Percentiles rank a stretch among this genome's conserved stretches.
phyloP scores from a whole-genome alignment of 2,797 vertebrate genomes.

The Danio kyathit region DNA sequence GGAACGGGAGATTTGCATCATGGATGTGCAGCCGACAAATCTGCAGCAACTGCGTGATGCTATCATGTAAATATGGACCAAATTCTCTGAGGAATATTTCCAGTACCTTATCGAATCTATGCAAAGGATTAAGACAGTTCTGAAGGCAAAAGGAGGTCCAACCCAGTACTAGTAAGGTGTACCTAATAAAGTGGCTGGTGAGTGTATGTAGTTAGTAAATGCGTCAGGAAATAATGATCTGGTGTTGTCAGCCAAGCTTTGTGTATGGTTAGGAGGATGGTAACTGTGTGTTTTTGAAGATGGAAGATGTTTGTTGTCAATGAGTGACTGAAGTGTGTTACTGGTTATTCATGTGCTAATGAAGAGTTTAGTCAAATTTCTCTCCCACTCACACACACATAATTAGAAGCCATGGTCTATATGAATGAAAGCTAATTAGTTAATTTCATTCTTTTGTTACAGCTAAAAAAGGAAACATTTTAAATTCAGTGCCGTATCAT shows the following conservation, averaged over 20 bases:
- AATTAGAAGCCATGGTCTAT: slow-evolving; percentile 11
- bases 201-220: not conserved
- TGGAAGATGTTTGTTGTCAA: slow-evolving; percentile 26
- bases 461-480: slow-evolving; percentile 42
- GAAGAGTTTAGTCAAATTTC: not conserved
- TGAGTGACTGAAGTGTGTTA: slow-evolving; percentile 24
- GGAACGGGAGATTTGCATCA: too few relatives aligned
- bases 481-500: slow-evolving; percentile 15
- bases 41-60: too few relatives aligned
- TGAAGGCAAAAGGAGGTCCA: too few relatives aligned
- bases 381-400: slow-evolving; percentile 19
- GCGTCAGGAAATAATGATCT: too few relatives aligned
- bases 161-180: too few relatives aligned
- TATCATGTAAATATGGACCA: too few relatives aligned
- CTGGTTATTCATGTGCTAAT: slow-evolving; percentile 39
- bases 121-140: too few relatives aligned
- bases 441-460: slow-evolving; percentile 24
- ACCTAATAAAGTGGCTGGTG: too few relatives aligned
- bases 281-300: not conserved
- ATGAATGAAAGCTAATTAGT: slow-evolving; percentile 36
- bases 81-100: too few relatives aligned
- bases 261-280: too few relatives aligned
- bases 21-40: too few relatives aligned
- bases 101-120: too few relatives aligned
- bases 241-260: not conserved